Conservation (phyloP, 2,797 vertebrate species). For the Poecilia velifera region DNA sequence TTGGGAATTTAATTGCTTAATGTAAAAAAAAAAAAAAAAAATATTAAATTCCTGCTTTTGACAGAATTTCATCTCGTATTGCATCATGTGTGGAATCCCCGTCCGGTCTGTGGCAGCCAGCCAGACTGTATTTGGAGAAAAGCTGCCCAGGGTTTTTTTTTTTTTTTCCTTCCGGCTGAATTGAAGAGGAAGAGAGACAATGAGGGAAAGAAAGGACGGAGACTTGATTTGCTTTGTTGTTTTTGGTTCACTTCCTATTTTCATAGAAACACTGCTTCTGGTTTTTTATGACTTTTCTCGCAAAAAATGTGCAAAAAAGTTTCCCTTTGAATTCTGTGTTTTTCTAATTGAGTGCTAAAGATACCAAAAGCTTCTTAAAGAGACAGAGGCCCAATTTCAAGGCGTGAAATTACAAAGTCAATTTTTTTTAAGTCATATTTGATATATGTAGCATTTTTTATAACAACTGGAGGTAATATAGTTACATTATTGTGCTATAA, state of each 20-base stretch:
- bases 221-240: slow-evolving; percentile 53
- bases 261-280: slow-evolving; percentile 19
- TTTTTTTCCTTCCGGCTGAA: slow-evolving; percentile 56
- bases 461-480: no score
- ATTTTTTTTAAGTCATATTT: no score
- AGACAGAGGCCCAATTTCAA: no score
- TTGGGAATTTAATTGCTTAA: not conserved
- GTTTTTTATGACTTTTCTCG: not conserved
- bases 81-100: not conserved
- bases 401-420: no score
- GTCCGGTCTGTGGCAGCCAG: slow-evolving; percentile 49
- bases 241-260: slow-evolving; percentile 69
- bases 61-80: slow-evolving; percentile 11
- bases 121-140: slow-evolving; percentile 68
- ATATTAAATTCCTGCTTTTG: not conserved
- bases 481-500: no score
- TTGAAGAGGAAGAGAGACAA: slow-evolving; percentile 78
- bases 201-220: slow-evolving; percentile 58
- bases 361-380: not conserved
- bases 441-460: no score
- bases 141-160: slow-evolving; percentile 27
- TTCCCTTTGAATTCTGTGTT: not conserved
- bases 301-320: not conserved
- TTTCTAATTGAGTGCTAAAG: no score
- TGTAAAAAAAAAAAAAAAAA: not conserved